Percentiles rank a stretch among this genome's conserved stretches.
Evolutionary conservation across 1,140 invertebrate genomes (phyloP).

Genomic region (Ostrea denselamellosa): DNA sequence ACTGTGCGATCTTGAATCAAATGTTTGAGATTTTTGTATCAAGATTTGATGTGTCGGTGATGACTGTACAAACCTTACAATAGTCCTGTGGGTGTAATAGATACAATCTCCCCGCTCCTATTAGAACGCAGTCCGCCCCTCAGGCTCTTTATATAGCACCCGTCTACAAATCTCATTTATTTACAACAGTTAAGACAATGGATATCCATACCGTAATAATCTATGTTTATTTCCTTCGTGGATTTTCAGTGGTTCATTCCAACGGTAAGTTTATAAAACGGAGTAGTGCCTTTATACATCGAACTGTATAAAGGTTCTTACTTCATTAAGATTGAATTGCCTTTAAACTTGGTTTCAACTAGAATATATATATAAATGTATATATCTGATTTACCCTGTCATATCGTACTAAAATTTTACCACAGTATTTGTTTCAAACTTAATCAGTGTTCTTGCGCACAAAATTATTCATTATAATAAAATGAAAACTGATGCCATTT

Average conservation of each 20-base stretch:
- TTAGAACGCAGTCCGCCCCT: not conserved
- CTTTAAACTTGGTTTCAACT: no score
- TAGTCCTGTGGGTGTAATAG: not conserved
- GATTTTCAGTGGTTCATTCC: not conserved
- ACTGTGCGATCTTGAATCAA: not conserved
- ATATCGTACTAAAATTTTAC: no score
- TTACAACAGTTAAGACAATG: not conserved
- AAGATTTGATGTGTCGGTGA: not conserved
- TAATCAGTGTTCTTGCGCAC: no score
- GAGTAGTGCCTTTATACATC: no score
- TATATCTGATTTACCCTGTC: no score
- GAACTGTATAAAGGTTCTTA: no score
- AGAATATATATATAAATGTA: no score
- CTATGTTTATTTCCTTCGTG: not conserved
- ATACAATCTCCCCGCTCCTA: conserved; percentile 20
- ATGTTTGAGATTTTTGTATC: not conserved
- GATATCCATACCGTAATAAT: not conserved
- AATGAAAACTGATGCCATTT: no score
- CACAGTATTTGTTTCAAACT: no score
- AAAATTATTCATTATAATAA: no score
- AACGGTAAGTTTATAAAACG: conserved; percentile 7
- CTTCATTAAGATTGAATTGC: no score
- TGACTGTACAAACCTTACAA: not conserved
- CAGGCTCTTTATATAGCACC: not conserved
- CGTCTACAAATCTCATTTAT: not conserved